phyloP scores from a whole-genome alignment of 2,888 invertebrate species.

The Apeira syringaria region DNA sequence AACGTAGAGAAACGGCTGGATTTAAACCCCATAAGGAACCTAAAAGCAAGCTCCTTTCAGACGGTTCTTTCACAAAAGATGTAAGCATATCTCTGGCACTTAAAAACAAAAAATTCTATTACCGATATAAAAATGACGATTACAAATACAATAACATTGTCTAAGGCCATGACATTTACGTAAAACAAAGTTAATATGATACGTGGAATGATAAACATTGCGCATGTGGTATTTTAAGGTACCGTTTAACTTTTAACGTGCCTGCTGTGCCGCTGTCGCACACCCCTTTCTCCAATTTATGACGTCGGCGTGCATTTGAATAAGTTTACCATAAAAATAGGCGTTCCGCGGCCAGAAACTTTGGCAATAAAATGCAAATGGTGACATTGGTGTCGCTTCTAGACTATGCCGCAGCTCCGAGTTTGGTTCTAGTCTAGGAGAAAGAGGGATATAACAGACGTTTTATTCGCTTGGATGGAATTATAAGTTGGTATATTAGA shows the following conservation, averaged over 20 bases:
- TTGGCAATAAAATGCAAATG: conserved; percentile 82
- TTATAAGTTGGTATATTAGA: conserved; percentile 20
- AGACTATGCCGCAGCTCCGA: conserved; percentile 39
- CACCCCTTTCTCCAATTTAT: conserved; percentile 77
- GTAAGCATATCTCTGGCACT: too few relatives aligned
- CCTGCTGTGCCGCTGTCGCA: conserved; percentile 64
- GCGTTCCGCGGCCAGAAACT: conserved; percentile 73
- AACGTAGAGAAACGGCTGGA: too few relatives aligned
- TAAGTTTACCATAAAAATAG: conserved; percentile 81
- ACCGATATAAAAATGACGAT: too few relatives aligned
- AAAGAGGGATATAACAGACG: conserved; percentile 1
- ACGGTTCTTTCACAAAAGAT: too few relatives aligned
- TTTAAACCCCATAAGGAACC: too few relatives aligned
- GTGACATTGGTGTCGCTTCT: conserved; percentile 61
- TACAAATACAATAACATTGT: too few relatives aligned
- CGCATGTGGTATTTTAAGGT: conserved; percentile 19
- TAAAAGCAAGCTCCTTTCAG: too few relatives aligned
- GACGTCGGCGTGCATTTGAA: conserved; percentile 76
- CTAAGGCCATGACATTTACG: too few relatives aligned
- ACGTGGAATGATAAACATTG: conserved; percentile 17
- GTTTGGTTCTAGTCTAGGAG: conserved; percentile 35
- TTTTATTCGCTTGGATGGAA: conserved; percentile 17
- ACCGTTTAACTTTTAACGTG: conserved; percentile 52
- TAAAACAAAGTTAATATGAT: too few relatives aligned
- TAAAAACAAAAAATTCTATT: too few relatives aligned